Base-by-base conservation (phyloP, 1,140 invertebrate genomes). In the Heterodera schachtii region DNA sequence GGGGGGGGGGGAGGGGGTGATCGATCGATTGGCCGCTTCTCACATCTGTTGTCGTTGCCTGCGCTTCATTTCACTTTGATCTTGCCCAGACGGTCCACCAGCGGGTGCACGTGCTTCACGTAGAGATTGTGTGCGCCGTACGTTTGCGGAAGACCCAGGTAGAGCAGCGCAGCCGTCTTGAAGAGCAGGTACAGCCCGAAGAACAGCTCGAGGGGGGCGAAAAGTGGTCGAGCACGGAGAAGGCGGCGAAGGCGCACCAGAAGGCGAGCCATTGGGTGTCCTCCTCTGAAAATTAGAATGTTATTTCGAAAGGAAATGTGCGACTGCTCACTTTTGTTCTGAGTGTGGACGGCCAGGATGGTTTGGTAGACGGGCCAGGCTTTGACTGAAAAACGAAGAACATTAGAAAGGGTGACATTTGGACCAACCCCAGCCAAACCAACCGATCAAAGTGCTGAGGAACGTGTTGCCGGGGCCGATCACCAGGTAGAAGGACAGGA, bases 341-440 rank as follows among this genome's bases (percentile, higher is more conserved):
- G 57, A 19, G 57, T 78, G 8, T 43, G 52, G 47, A 78, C 57
- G 21, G 60, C 79, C 73, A 70, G 71, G 31, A 81, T 77, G 52
- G 92, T 98, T 85, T 94, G 93, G 91, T 98, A 98, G 1, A 96
- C 96, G 44, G 97, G 97, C 91, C 98, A 98, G 0, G 94, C 89
- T 89, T 98, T 13, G 44, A 44, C 74, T 64, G n/a, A n/a, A 16
- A 19, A 64, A 64, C 13, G 16, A 19, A 4, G 57, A 64, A 64
- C 1, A 19, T 64, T 64, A 19, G 11, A 19, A 19, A 2, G 19
- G 19, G 5, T 52, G 49, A 52, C 49, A 64, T 52, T 11, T 52
- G 52, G 9, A 16, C 52, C 16, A 3, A 31, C 16, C 16, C 52
- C 3, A 52, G 16, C 52, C 9, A 8, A 11, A 64, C 57, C 16